These are phyloP conservation scores for Noctuana brunneofusca DNA, from an alignment of 2,888 invertebrate genomes.

Conservation along the genomic window DNA sequence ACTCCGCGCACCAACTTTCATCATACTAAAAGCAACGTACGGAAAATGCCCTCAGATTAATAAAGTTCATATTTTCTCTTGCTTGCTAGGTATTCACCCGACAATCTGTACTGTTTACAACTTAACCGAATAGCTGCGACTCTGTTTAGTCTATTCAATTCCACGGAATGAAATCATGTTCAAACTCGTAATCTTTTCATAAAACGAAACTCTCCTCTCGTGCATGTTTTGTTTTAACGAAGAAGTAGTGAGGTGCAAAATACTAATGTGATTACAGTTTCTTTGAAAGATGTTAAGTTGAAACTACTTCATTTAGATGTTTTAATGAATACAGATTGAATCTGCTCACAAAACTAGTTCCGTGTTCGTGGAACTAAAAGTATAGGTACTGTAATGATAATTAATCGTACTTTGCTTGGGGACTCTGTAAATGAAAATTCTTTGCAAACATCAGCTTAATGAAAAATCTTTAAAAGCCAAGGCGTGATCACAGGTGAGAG, in stretches of 20 bases:
- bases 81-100: slow-evolving; percentile 45
- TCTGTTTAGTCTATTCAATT: slow-evolving; percentile 16
- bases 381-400: neutral
- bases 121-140: slow-evolving; percentile 21
- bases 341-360: slow-evolving; percentile 25
- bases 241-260: slow-evolving; percentile 25
- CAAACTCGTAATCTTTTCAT: slow-evolving; percentile 25
- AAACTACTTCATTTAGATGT: slow-evolving; percentile 12
- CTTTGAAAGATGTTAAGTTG: slow-evolving; percentile 16
- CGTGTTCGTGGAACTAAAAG: slow-evolving; percentile 1
- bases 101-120: slow-evolving; percentile 32
- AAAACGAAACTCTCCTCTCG: slow-evolving; percentile 11
- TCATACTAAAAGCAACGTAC: slow-evolving; percentile 80
- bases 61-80: slow-evolving; percentile 71
- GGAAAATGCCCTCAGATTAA: slow-evolving; percentile 76
- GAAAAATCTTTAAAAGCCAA: no score
- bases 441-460: neutral
- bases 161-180: slow-evolving; percentile 23
- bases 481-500: neutral
- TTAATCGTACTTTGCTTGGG: neutral
- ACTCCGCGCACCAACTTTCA: slow-evolving; percentile 74
- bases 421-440: neutral
- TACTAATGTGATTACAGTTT: slow-evolving; percentile 33
- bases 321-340: slow-evolving; percentile 28
- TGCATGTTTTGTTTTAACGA: slow-evolving; percentile 9